Evolutionary conservation across 2,113 vertebrate species (phyloP).

Genomic region (Deroptyus accipitrinus): DNA sequence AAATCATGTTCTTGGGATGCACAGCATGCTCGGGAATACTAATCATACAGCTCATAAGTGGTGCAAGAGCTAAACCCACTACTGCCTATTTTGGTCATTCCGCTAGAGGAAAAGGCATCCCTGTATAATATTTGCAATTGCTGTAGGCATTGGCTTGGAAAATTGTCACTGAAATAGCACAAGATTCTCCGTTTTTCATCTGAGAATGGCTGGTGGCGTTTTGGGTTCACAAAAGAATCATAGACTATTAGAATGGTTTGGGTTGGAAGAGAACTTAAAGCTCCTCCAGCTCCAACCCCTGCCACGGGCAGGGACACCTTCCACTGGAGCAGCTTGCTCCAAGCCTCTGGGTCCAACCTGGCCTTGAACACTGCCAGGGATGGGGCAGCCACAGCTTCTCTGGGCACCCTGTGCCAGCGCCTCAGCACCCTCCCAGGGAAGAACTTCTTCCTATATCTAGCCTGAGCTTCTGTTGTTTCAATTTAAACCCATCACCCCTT

Average conservation of each 20-base stretch:
- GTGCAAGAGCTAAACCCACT: not conserved
- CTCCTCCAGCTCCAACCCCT: not conserved
- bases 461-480: not conserved
- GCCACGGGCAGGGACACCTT: not conserved
- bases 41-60: not conserved
- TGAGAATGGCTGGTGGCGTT: not conserved
- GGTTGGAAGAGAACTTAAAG: not conserved
- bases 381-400: not conserved
- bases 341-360: too few relatives aligned
- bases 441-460: not conserved
- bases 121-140: fast-evolving
- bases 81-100: not conserved
- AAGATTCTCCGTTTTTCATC: not conserved
- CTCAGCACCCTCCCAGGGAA: not conserved
- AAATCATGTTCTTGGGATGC: not conserved
- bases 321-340: too few relatives aligned
- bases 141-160: not conserved
- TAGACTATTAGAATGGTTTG: not conserved
- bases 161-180: not conserved
- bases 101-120: not conserved
- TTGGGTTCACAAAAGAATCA: not conserved
- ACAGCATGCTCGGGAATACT: not conserved
- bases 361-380: too few relatives aligned
- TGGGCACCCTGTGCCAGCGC: not conserved
- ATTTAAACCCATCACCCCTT: not conserved